phyloP scores from a whole-genome alignment of 2,888 invertebrate species.

The Netelia fuscicornis region DNA sequence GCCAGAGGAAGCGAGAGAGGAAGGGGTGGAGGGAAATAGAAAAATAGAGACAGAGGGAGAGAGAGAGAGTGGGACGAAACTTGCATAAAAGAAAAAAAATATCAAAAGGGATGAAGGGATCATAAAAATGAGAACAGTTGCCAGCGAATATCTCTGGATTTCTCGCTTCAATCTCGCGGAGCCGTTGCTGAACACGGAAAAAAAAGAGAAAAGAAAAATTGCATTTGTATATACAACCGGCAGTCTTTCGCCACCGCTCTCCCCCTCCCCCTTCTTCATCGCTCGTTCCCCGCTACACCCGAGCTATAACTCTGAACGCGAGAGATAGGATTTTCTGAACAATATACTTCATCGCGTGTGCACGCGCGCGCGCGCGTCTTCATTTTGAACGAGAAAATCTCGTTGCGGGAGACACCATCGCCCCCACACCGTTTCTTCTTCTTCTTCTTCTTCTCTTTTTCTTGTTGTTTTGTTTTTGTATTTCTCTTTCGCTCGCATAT shows the following conservation, averaged over 20 bases:
- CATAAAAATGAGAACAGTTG: slow-evolving; percentile 47
- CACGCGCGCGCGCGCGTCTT: slow-evolving; percentile 8
- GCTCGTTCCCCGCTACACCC: background rate
- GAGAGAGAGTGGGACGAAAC: background rate
- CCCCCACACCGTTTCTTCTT: slow-evolving; percentile 45
- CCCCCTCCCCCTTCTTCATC: background rate
- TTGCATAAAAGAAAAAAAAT: background rate
- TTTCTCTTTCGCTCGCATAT: slow-evolving; percentile 39
- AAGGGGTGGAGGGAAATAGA: background rate
- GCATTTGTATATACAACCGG: slow-evolving; percentile 27
- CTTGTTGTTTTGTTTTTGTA: slow-evolving; percentile 19
- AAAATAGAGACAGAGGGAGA: background rate
- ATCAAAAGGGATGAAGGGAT: slow-evolving; percentile 12
- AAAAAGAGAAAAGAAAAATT: slow-evolving; percentile 36
- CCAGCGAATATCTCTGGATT: slow-evolving; percentile 20
- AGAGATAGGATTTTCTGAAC: slow-evolving; percentile 53
- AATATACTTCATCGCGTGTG: slow-evolving; percentile 27
- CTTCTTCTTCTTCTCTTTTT: background rate
- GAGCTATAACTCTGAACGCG: slow-evolving; percentile 50
- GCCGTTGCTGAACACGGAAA: slow-evolving; percentile 19
- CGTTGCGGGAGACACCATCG: slow-evolving; percentile 52
- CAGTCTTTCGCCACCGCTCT: slow-evolving; percentile 26
- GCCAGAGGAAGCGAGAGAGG: background rate
- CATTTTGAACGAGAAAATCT: slow-evolving; percentile 57
- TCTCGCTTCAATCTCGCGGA: slow-evolving; percentile 48